Conservation (phyloP, 2,797 vertebrate species). For the Cyclura pinguis region DNA sequence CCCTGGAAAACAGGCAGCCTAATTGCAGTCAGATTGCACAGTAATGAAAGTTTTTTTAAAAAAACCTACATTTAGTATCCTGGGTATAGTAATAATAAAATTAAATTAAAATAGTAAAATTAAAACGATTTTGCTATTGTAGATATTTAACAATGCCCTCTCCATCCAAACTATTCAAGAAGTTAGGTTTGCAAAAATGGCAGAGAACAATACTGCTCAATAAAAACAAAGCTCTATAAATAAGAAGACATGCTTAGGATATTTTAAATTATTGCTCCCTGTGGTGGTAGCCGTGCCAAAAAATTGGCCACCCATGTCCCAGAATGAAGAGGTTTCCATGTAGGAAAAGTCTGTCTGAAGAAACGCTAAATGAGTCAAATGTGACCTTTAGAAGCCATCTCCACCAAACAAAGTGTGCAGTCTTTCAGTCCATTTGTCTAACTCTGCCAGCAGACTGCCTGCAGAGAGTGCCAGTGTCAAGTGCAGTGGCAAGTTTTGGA, state of each 20-base stretch:
- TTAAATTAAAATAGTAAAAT: background rate
- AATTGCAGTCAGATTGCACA: background rate
- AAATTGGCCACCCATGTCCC: background rate
- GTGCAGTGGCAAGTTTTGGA: background rate
- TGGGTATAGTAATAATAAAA: background rate
- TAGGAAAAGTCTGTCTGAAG: constrained; percentile 11
- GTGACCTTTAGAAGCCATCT: background rate
- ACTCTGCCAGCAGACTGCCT: background rate
- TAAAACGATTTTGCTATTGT: background rate
- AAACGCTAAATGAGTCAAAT: background rate
- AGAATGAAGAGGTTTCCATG: background rate
- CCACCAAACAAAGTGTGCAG: background rate
- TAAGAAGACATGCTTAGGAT: background rate
- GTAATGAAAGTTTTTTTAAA: background rate
- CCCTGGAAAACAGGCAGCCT: constrained; percentile 3
- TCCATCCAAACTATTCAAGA: constrained; percentile 18
- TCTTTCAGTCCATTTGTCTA: background rate
- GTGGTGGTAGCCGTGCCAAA: background rate
- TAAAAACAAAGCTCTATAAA: background rate
- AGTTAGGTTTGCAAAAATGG: background rate
- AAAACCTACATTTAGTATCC: background rate
- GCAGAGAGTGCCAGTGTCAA: background rate
- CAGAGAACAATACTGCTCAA: background rate
- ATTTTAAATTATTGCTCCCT: background rate
- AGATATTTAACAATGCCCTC: constrained; percentile 19